A percentile compares a stretch with the other conserved stretches of the same genome.
These are phyloP conservation scores for Drosophila pseudotalamancana DNA, from an alignment of 2,888 invertebrate species.

Conservation along the genomic window DNA sequence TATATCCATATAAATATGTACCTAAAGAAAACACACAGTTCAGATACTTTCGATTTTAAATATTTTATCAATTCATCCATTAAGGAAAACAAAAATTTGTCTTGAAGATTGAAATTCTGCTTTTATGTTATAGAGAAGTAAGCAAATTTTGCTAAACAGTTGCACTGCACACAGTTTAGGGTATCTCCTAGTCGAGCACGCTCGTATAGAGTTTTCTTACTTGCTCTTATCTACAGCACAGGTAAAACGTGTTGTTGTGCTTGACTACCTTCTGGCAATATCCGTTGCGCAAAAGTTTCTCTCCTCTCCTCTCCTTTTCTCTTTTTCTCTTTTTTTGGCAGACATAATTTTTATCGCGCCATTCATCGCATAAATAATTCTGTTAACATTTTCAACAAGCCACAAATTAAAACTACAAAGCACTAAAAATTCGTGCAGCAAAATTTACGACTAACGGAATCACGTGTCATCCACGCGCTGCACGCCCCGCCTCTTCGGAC, in stretches of 20 bases:
- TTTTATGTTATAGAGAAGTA: too few species aligned
- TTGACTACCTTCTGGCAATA: conserved; percentile 63
- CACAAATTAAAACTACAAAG: conserved; percentile 82
- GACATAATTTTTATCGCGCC: conserved; percentile 68
- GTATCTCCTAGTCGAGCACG: too few species aligned
- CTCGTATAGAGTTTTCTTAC: too few species aligned
- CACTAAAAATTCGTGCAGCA: conserved; percentile 73
- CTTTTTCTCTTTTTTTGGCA: conserved; percentile 32
- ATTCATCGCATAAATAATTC: conserved; percentile 79
- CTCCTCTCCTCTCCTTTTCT: too few species aligned
- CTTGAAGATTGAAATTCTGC: too few species aligned
- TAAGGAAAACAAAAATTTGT: too few species aligned
- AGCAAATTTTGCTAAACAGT: too few species aligned
- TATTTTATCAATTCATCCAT: too few species aligned
- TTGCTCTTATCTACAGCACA: conserved; percentile 59
- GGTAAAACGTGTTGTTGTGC: conserved; percentile 51
- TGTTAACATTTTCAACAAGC: conserved; percentile 78
- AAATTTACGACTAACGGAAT: conserved; percentile 84
- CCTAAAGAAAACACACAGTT: too few species aligned
- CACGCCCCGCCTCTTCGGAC: conserved; percentile 55
- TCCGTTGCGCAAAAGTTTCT: conserved; percentile 54
- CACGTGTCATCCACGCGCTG: conserved; percentile 85
- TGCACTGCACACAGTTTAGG: too few species aligned
- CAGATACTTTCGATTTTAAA: too few species aligned
- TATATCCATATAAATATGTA: too few species aligned